phyloP scores from a whole-genome alignment of 2,888 invertebrate species.

The Subacronicta megacephala region DNA sequence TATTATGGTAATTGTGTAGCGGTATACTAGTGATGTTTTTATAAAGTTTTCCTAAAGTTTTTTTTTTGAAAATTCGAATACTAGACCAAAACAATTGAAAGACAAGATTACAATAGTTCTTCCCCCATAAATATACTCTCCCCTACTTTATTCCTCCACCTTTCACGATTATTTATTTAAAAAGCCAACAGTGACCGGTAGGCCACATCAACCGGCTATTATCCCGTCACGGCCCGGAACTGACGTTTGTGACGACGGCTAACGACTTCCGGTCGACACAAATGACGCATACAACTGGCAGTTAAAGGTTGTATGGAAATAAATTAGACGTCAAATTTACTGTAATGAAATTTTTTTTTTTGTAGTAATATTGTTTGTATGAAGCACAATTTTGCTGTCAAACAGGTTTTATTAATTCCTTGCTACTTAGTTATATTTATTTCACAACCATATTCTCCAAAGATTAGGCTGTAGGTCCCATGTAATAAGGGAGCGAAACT shows the following conservation, averaged over 20 bases:
- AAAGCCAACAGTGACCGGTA: slow-evolving; percentile 42
- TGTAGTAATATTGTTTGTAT: slow-evolving; percentile 3
- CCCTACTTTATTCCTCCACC: slow-evolving; percentile 15
- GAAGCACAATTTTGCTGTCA: slow-evolving; percentile 7
- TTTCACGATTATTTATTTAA: slow-evolving; percentile 54
- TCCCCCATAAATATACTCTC: background rate
- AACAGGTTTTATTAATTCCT: slow-evolving; percentile 5
- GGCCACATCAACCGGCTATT: slow-evolving; percentile 61
- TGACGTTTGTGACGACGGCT: slow-evolving; percentile 68
- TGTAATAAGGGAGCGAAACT: too few relatives aligned
- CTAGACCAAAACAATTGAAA: too few relatives aligned
- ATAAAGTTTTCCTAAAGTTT: too few relatives aligned
- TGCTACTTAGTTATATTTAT: too few relatives aligned
- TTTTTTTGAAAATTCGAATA: too few relatives aligned
- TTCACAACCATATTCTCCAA: too few relatives aligned
- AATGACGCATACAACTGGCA: slow-evolving; percentile 65
- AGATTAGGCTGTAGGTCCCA: too few relatives aligned
- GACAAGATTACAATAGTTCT: too few relatives aligned
- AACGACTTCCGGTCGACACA: slow-evolving; percentile 74
- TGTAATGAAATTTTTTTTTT: slow-evolving; percentile 18
- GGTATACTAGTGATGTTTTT: too few relatives aligned
- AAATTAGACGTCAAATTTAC: slow-evolving; percentile 14
- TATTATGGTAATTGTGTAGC: too few relatives aligned
- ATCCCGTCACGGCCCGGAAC: slow-evolving; percentile 68
- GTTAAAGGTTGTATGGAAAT: slow-evolving; percentile 43